Evolutionary conservation across 2,113 vertebrate genomes (phyloP).

Genomic region (Tachysurus vachellii): DNA sequence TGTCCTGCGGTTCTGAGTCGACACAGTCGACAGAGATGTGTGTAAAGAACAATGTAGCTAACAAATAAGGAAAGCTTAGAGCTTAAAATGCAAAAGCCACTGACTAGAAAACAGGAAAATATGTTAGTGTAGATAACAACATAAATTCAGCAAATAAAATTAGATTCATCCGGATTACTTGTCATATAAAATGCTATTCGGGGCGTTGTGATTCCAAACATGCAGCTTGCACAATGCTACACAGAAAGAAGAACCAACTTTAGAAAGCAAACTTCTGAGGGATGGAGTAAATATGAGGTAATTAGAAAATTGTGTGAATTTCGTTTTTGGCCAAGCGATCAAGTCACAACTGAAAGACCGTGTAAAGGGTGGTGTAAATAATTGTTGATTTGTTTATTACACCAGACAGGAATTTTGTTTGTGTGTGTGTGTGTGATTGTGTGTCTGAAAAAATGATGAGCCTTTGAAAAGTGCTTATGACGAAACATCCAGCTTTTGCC

Average conservation of each 20-base stretch:
- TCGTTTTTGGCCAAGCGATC: neutral
- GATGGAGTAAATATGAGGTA: neutral
- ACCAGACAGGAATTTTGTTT: neutral
- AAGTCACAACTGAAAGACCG: neutral
- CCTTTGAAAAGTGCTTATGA: conserved; percentile 1
- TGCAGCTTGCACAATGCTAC: no score
- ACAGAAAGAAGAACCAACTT: neutral
- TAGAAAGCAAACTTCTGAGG: neutral
- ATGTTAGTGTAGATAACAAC: neutral
- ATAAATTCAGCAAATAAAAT: neutral
- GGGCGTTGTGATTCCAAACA: neutral
- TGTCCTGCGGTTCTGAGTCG: no score
- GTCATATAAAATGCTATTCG: neutral
- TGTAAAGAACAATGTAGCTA: neutral
- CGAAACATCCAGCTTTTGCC: neutral
- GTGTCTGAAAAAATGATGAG: neutral
- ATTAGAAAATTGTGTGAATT: neutral
- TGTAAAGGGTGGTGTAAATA: neutral
- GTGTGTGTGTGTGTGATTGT: neutral
- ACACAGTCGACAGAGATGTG: no score
- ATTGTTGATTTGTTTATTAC: neutral
- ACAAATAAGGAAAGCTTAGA: neutral
- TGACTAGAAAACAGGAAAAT: neutral
- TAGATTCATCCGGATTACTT: neutral
- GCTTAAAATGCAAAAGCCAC: neutral